phyloP scores from a whole-genome alignment of 2,797 vertebrate genomes.

The Delichon dasypus region DNA sequence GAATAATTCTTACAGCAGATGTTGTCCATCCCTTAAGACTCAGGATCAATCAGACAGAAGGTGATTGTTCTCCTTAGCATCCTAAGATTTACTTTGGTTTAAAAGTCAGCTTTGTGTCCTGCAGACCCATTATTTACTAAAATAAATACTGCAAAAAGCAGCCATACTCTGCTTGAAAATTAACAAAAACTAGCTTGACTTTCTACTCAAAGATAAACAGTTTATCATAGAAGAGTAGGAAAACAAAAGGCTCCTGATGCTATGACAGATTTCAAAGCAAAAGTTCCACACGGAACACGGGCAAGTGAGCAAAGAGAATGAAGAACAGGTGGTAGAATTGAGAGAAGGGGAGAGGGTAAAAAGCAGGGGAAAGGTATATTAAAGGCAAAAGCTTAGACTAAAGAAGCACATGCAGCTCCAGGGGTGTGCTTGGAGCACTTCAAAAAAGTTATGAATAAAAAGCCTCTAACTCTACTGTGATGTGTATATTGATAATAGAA shows the following conservation, averaged over 20 bases:
- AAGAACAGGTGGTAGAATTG: neutral
- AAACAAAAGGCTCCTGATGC: neutral
- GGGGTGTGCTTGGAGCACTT: neutral
- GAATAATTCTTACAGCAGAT: constrained; percentile 14
- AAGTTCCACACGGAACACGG: neutral
- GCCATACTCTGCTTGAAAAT: neutral
- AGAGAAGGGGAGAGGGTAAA: neutral
- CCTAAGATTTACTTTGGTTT: neutral
- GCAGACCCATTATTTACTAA: neutral
- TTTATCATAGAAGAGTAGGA: neutral
- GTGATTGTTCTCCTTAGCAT: constrained; percentile 31
- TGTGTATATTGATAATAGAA: neutral
- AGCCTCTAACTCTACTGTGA: neutral
- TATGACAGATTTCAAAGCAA: neutral
- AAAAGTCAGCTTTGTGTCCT: neutral
- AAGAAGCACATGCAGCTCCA: neutral
- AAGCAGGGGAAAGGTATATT: neutral
- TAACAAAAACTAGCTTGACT: neutral
- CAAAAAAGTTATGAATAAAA: neutral
- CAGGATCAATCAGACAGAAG: constrained; percentile 14
- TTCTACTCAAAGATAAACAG: neutral
- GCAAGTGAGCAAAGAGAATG: neutral
- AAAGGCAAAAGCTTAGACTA: neutral
- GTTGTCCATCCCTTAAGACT: constrained; percentile 10
- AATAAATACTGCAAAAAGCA: neutral